Evolutionary conservation across 1,140 invertebrate species (phyloP).

Genomic region (Zaprionus africanus): DNA sequence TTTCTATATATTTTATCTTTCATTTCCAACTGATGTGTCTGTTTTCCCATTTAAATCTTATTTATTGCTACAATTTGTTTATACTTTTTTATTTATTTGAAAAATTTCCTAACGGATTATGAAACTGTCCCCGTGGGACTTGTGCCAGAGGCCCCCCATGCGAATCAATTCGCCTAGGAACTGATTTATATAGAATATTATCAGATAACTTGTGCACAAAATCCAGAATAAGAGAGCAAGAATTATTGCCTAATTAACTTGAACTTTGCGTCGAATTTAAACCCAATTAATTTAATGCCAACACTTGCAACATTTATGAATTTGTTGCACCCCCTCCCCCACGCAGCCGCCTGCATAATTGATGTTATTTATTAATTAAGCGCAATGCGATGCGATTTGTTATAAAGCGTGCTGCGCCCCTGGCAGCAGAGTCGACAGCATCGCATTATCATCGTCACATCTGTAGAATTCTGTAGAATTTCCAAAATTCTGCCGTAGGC

Average conservation of each 20-base stretch:
- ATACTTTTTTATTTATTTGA: slow-evolving; percentile 32
- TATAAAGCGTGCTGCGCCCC: slow-evolving; percentile 35
- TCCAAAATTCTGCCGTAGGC: slow-evolving; percentile 33
- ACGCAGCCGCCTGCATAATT: slow-evolving; percentile 28
- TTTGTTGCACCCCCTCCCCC: slow-evolving; percentile 34
- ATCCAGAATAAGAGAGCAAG: slow-evolving; percentile 16
- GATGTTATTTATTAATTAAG: slow-evolving; percentile 66
- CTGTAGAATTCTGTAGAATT: slow-evolving; percentile 33
- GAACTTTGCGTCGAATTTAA: slow-evolving; percentile 40
- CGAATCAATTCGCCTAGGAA: background rate
- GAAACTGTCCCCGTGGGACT: slow-evolving; percentile 55
- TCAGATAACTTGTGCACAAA: slow-evolving; percentile 32
- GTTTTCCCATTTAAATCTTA: slow-evolving; percentile 11
- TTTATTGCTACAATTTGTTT: slow-evolving; percentile 41
- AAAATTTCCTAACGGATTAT: slow-evolving; percentile 45
- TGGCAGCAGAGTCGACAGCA: slow-evolving; percentile 29
- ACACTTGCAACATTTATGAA: slow-evolving; percentile 56
- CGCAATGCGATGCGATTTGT: slow-evolving; percentile 56
- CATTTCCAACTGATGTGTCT: background rate
- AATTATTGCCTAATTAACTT: slow-evolving; percentile 55
- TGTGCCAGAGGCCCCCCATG: slow-evolving; percentile 35
- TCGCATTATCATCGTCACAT: slow-evolving; percentile 48
- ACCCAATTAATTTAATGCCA: slow-evolving; percentile 32
- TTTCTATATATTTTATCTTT: slow-evolving; percentile 1
- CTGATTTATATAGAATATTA: slow-evolving; percentile 60